Evolutionary conservation across 2,113 vertebrate genomes (phyloP), one percentile per base, ranked within the genome.

Genomic region (Callaeas wilsoni): DNA sequence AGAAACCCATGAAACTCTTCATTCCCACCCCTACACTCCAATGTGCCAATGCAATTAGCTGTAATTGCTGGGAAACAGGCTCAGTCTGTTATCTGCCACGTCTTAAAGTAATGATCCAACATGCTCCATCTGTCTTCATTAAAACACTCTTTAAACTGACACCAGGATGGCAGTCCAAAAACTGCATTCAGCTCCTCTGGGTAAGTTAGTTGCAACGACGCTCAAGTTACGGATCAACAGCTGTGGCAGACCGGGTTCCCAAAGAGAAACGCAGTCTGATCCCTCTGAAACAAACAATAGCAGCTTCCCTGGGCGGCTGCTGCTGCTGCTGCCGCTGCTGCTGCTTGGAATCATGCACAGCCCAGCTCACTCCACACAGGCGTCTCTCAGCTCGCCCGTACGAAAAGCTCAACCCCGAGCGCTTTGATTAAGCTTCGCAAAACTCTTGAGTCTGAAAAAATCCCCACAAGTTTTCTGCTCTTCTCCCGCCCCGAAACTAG

Each of bases 111-210:
- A 90, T 60, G 92, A 96, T 86, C 93, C 88, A 80, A 81, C n/a
- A 87, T 93, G 80, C 56, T 68, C 92, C 94, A 97, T 96, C 94
- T 94, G 90, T 95, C 91, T 91, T 87, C 90, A 95, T 93, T 79
- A 94, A 88, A 68, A 64, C 46, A n/a, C 77, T 32, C 70, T 84
- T 93, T 84, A 92, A 93, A 93, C 41, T 68, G 96, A 92, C 71
- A 84, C 89, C 88, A 37, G 84, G 63, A 53, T 4, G 39, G 83
- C 83, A 76, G 87, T 62, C 46, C 39, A 69, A 91, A 84, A 96
- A 47, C 79, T 87, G 83, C 92, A 90, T 75, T 71, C 30, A 5
- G 49, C 59, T 84, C 69, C 86, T 44, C 42, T 32, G 77, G 73
- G 70, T 47, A 33, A 57, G 90, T 42, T 70, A 57, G 71, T 25